Evolutionary conservation across 1,140 invertebrate genomes (phyloP).

Genomic region (Drosophila willistoni): DNA sequence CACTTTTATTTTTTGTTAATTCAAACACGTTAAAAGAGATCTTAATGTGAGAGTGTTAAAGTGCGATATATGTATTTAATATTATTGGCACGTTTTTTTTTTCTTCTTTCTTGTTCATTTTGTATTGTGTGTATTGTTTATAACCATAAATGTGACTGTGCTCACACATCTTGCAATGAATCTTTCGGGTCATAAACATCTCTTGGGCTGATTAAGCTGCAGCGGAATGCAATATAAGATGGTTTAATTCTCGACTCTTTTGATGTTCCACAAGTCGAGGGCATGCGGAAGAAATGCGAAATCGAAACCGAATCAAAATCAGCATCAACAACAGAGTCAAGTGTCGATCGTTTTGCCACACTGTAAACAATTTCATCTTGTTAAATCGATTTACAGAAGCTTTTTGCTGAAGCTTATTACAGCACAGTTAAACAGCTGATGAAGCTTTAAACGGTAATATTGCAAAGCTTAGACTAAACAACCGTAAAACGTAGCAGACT

Average conservation of each 20-base stretch:
- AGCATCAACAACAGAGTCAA: slow-evolving; percentile 1
- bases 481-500: neutral
- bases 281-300: slow-evolving; percentile 10
- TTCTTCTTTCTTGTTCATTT: slow-evolving; percentile 20
- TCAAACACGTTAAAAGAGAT: slow-evolving; percentile 3
- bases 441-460: slow-evolving; percentile 1
- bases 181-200: slow-evolving; percentile 45
- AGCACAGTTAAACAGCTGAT: slow-evolving; percentile 5
- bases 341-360: slow-evolving; percentile 2
- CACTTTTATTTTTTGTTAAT: neutral
- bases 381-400: neutral
- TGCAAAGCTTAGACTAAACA: neutral
- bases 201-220: slow-evolving; percentile 36
- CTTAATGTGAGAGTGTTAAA: slow-evolving; percentile 2
- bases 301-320: neutral
- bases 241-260: slow-evolving; percentile 7
- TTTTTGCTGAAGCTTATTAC: neutral
- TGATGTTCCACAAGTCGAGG: slow-evolving; percentile 12
- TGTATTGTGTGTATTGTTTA: slow-evolving; percentile 41
- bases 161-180: slow-evolving; percentile 23
- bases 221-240: slow-evolving; percentile 12
- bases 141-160: slow-evolving; percentile 25
- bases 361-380: slow-evolving; percentile 12
- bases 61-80: slow-evolving; percentile 24
- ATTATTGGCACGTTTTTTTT: slow-evolving; percentile 54